These are phyloP conservation scores for Oceanites oceanicus DNA, from an alignment of 2,113 vertebrate species.

Conservation along the genomic window DNA sequence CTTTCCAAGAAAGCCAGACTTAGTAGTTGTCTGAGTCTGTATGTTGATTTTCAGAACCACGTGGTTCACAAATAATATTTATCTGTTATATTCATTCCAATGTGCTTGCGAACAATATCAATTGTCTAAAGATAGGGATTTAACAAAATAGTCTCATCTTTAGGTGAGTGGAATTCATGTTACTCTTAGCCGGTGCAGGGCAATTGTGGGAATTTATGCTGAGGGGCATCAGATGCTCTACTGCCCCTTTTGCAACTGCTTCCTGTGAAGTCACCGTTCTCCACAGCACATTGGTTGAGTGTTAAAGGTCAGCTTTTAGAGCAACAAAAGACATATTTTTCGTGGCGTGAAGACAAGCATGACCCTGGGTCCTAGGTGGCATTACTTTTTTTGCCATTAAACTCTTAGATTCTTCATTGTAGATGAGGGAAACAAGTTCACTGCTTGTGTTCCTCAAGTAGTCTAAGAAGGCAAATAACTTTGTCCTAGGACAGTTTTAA, in stretches of 20 bases:
- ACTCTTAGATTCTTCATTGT: not conserved
- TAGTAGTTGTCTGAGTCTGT: not conserved
- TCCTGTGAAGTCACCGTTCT: not conserved
- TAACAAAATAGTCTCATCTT: not conserved
- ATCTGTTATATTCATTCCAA: not conserved
- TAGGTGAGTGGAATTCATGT: not conserved
- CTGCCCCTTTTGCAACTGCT: not conserved
- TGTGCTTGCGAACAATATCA: not conserved
- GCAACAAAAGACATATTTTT: not conserved
- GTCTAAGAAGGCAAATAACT: not conserved
- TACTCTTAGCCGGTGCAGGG: not conserved
- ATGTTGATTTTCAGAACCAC: not conserved
- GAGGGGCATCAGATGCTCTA: not conserved
- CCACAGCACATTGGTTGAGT: not conserved
- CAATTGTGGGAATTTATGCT: not conserved
- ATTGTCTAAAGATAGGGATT: not conserved
- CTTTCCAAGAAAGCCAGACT: not conserved
- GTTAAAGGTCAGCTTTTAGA: conserved; percentile 21
- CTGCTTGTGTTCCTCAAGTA: not conserved
- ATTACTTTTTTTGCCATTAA: not conserved
- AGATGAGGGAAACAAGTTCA: not conserved
- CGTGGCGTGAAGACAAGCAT: not conserved
- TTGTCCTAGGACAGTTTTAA: not conserved
- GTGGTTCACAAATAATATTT: not conserved
- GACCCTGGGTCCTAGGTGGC: not conserved